Evolutionary conservation across 2,113 vertebrate species (phyloP), one percentile per base, ranked within the genome.

Genomic region (Reinhardtius hippoglossoides): DNA sequence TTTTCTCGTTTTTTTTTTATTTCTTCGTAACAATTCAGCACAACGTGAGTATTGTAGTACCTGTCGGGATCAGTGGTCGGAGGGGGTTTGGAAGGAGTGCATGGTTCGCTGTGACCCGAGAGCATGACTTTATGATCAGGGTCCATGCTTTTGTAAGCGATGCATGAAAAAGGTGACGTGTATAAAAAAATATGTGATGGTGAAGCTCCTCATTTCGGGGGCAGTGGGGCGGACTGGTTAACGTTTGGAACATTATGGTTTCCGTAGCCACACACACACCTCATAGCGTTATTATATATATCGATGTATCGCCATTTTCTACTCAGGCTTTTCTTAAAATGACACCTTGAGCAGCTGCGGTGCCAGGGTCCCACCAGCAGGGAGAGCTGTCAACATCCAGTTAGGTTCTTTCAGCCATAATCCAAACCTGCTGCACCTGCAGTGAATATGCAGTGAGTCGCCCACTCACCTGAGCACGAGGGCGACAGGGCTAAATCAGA

Each of bases 281-380:
- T 88, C 84, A 82, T 57, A 69, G 68, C 76, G 55, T 15, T 54
- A 6, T 87, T 59, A 61, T 57, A 65, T 59, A 61, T 57, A 65
- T 68, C 62, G 65, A 88, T 72, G 67, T 78, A 83, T 61, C 87
- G 90, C 82, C 89, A 91, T 90, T 82, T 78, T 82, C 74, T 89
- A 89, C 91, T 92, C 91, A 92, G 92, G 90, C 92, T 89, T 84
- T 61, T 89, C 40, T 83, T 64, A 65, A 78, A 64, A 72, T 12
- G 60, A 80, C 67, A 73, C 78, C 67, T 80, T 76, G 76, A 83
- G 82, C 80, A 84, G 87, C 90, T 88, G 90, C 85, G 82, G 88
- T 78, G 86, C 71, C 76, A 67, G 79, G 74, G 54, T 83, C 70
- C 58, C 44, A 88, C 91, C 90, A 92, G 89, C 90, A 94, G 90